Evolutionary conservation across 2,888 invertebrate species (phyloP).

Genomic region (Cephus rjabovi): DNA sequence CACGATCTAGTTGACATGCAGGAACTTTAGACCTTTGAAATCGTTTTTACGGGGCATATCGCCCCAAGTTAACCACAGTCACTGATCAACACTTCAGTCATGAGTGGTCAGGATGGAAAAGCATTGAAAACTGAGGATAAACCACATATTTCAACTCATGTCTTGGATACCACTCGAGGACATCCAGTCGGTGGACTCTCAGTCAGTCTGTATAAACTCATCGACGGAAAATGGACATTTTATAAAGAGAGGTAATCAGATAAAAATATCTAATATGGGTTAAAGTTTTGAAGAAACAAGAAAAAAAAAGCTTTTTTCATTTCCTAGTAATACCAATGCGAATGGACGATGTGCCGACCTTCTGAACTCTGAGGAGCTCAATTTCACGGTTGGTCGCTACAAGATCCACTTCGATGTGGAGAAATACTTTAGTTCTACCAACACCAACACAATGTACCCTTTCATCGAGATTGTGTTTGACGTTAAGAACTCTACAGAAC

Average conservation of each 20-base stretch:
- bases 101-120: background rate
- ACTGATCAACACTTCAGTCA: background rate
- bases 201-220: conserved; percentile 74
- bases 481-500: conserved; percentile 70
- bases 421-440: conserved; percentile 72
- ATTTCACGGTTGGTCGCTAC: conserved; percentile 75
- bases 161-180: conserved; percentile 77
- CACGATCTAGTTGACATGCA: background rate
- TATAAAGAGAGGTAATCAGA: conserved; percentile 67
- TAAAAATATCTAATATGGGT: background rate
- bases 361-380: conserved; percentile 64
- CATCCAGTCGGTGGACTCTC: conserved; percentile 73
- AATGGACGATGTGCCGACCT: conserved; percentile 77
- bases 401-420: conserved; percentile 78
- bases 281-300: background rate
- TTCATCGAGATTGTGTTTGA: conserved; percentile 80
- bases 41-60: background rate
- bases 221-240: conserved; percentile 73
- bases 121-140: conserved; percentile 34
- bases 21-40: background rate
- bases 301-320: conserved; percentile 7
- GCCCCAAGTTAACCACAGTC: background rate
- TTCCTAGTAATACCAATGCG: conserved; percentile 67
- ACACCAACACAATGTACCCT: conserved; percentile 76
- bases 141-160: conserved; percentile 77